phyloP scores from a whole-genome alignment of 2,888 invertebrate genomes.

The Plagodis dolabraria region DNA sequence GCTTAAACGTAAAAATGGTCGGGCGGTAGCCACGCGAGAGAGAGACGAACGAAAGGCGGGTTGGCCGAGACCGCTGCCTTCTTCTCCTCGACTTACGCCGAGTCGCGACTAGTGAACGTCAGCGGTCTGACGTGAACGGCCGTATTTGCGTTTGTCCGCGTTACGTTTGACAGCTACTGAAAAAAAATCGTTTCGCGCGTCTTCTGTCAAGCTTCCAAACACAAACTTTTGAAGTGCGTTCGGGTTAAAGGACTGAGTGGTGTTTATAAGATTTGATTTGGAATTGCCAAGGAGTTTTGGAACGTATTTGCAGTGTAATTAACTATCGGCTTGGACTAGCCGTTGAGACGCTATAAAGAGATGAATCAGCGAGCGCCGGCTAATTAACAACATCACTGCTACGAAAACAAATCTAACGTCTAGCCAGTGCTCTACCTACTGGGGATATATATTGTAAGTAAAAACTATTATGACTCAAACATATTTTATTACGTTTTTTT shows the following conservation, averaged over 20 bases:
- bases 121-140: slow-evolving; percentile 79
- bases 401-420: slow-evolving; percentile 78
- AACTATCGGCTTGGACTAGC: slow-evolving; percentile 70
- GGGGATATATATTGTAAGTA: slow-evolving; percentile 71
- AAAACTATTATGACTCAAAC: slow-evolving; percentile 1
- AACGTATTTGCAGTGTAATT: slow-evolving; percentile 67
- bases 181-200: slow-evolving; percentile 79
- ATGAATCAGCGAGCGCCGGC: slow-evolving; percentile 83
- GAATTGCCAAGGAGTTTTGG: slow-evolving; percentile 52
- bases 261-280: slow-evolving; percentile 46
- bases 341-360: slow-evolving; percentile 80
- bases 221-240: slow-evolving; percentile 72
- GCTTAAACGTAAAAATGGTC: slow-evolving; percentile 83
- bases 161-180: slow-evolving; percentile 64
- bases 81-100: slow-evolving; percentile 82
- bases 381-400: slow-evolving; percentile 78
- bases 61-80: slow-evolving; percentile 83
- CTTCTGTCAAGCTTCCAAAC: slow-evolving; percentile 58
- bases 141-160: slow-evolving; percentile 63
- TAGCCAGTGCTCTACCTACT: slow-evolving; percentile 54
- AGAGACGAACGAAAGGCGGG: slow-evolving; percentile 84
- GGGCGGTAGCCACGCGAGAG: slow-evolving; percentile 78
- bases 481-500: slow-evolving; percentile 14
- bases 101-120: slow-evolving; percentile 82
- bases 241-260: slow-evolving; percentile 56